phyloP scores from a whole-genome alignment of 2,888 invertebrate species.

The Pherbina coryleti region DNA sequence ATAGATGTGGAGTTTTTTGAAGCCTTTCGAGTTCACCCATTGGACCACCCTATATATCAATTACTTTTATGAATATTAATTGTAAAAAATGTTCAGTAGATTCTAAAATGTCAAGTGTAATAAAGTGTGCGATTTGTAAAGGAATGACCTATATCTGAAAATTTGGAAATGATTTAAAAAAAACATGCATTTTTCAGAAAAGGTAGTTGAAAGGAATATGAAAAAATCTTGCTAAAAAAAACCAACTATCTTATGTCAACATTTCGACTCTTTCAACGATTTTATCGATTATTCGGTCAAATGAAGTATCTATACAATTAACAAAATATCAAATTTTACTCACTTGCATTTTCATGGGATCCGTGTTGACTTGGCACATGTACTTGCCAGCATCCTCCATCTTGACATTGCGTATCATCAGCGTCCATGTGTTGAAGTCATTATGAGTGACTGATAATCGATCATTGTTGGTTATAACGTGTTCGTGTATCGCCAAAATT shows the following conservation, averaged over 20 bases:
- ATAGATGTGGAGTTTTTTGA: too few relatives aligned
- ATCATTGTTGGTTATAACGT: slow-evolving; percentile 93
- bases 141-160: too few relatives aligned
- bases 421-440: slow-evolving; percentile 93
- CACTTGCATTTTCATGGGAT: slow-evolving; percentile 96
- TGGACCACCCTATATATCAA: too few relatives aligned
- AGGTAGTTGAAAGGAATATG: too few relatives aligned
- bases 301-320: background rate
- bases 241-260: too few relatives aligned
- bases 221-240: background rate
- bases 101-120: too few relatives aligned
- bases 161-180: too few relatives aligned
- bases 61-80: too few relatives aligned
- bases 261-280: background rate
- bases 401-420: slow-evolving; percentile 87
- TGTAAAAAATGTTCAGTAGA: too few relatives aligned
- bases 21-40: too few relatives aligned
- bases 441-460: slow-evolving; percentile 90
- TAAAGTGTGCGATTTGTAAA: too few relatives aligned
- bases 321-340: slow-evolving; percentile 45
- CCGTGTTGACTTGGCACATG: slow-evolving; percentile 96
- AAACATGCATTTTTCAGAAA: too few relatives aligned
- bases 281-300: background rate
- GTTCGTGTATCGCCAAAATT: slow-evolving; percentile 92
- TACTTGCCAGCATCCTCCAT: slow-evolving; percentile 90